Percentiles rank a stretch among this genome's conserved stretches.
phyloP scores from a whole-genome alignment of 2,797 vertebrate species.

The Silurus lanzhouensis region DNA sequence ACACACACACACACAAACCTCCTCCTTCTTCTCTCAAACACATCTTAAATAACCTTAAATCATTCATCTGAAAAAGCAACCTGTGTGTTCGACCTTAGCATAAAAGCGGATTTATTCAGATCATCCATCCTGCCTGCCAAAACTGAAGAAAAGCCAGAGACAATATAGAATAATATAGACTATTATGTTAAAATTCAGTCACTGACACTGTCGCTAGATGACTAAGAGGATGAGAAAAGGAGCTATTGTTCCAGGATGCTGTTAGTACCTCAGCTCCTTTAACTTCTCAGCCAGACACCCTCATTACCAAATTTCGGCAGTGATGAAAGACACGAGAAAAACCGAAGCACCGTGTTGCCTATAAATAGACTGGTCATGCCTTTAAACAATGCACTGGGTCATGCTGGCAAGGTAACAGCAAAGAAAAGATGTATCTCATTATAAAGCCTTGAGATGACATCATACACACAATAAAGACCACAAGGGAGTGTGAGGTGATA shows the following conservation, averaged over 20 bases:
- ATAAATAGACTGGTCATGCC: constrained; percentile 46
- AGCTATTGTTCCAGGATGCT: constrained; percentile 34
- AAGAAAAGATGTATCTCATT: constrained; percentile 41
- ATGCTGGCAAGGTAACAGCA: constrained; percentile 25
- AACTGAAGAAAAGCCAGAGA: not conserved
- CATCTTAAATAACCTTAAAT: constrained; percentile 22
- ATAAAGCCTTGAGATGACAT: constrained; percentile 30
- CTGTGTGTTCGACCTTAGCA: constrained; percentile 26
- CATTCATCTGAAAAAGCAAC: constrained; percentile 20
- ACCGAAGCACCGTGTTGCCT: constrained; percentile 27
- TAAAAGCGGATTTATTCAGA: constrained; percentile 3
- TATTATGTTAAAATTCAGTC: constrained; percentile 21
- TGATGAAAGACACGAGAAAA: constrained; percentile 39
- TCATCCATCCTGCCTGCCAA: constrained; percentile 16
- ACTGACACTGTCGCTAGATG: constrained; percentile 27
- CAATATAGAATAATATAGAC: constrained; percentile 18
- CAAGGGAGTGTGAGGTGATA: constrained; percentile 27
- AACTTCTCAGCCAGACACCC: constrained; percentile 30
- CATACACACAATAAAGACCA: constrained; percentile 43
- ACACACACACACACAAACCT: not conserved
- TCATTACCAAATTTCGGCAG: constrained; percentile 51
- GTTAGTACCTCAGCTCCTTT: constrained; percentile 8
- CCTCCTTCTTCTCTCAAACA: not conserved
- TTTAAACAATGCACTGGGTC: constrained; percentile 44
- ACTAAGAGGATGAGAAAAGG: constrained; percentile 25